Base-by-base conservation (phyloP, 2,888 invertebrate species). In the Leptogaster cylindrica region DNA sequence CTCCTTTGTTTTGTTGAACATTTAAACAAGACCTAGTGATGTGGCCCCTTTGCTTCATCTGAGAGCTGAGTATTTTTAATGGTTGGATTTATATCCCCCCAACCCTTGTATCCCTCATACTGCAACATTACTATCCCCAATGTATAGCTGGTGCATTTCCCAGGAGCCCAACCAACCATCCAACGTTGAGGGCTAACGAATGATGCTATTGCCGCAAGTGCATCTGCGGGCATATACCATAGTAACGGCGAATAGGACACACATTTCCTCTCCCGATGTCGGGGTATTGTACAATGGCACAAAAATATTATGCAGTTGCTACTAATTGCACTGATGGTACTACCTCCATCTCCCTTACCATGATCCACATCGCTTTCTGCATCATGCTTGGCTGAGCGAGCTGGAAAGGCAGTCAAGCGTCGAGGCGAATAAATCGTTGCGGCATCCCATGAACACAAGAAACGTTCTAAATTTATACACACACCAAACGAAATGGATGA, bases 391-490 rank as follows among this genome's bases (percentile, higher is more conserved):
- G 36, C n/a, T 36, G 36, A 4, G 4, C 36, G 36, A 36, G 36
- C 36, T 36, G 36, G 36, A 36, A 36, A 36, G 12, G 1, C 36
- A 36, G 36, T 36, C 7, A 36, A 36, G 36, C 36, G 36, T 36
- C 36, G 36, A 36, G 36, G 36, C 36, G 36, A 36, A 10, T 36
- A 36, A 36, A 36, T 7, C 36, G 36, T 36, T 36, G 36, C 12
- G 36, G 36, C 36, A 36, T 36, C 36, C 10, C 36, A 10, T 36
- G 36, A 36, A 36, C 36, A 36, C 36, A 10, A 36, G 36, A 36
- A 36, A 6, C 36, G 36, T 36, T 36, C 36, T 36, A 36, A 36
- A 36, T 36, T 36, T 36, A 36, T 36, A 36, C n/a, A 36, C 36
- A 36, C 7, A 36, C 10, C 10, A 14, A 36, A 36, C 36, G n/a